phyloP scores from a whole-genome alignment of 2,797 vertebrate genomes.

The Myotis myotis region DNA sequence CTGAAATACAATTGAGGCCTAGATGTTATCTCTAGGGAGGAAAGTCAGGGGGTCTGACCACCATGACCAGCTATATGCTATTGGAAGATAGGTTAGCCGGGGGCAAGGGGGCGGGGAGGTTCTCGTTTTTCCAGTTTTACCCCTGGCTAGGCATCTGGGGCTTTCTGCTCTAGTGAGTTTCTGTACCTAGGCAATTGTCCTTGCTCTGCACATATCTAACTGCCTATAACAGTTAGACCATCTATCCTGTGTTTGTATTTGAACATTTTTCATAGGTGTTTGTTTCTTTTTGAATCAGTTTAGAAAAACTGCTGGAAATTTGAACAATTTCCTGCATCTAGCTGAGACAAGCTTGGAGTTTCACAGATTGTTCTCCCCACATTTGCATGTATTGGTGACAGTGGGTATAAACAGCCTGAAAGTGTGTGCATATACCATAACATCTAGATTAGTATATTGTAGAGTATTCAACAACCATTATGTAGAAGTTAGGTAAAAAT shows the following conservation, averaged over 20 bases:
- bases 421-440: conserved; percentile 99
- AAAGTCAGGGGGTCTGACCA: too few relatives aligned
- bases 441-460: conserved; percentile 99
- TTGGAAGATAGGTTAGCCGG: too few relatives aligned
- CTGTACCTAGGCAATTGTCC: too few relatives aligned
- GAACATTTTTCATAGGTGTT: conserved; percentile 86
- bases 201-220: too few relatives aligned
- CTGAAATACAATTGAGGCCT: too few relatives aligned
- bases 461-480: conserved; percentile 99
- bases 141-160: too few relatives aligned
- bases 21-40: too few relatives aligned
- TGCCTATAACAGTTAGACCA: neutral
- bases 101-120: too few relatives aligned
- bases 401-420: conserved; percentile 99
- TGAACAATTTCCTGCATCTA: conserved; percentile 91
- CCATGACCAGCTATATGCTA: too few relatives aligned
- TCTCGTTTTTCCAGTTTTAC: too few relatives aligned
- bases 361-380: conserved; percentile 86
- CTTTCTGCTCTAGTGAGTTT: too few relatives aligned
- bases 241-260: conserved; percentile 80
- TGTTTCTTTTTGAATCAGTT: conserved; percentile 85
- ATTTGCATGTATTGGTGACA: conserved; percentile 99
- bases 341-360: conserved; percentile 96
- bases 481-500: conserved; percentile 99
- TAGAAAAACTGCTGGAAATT: conserved; percentile 92